Conservation (phyloP, 2,797 vertebrate species). For the Pseudopleuronectes americanus region DNA sequence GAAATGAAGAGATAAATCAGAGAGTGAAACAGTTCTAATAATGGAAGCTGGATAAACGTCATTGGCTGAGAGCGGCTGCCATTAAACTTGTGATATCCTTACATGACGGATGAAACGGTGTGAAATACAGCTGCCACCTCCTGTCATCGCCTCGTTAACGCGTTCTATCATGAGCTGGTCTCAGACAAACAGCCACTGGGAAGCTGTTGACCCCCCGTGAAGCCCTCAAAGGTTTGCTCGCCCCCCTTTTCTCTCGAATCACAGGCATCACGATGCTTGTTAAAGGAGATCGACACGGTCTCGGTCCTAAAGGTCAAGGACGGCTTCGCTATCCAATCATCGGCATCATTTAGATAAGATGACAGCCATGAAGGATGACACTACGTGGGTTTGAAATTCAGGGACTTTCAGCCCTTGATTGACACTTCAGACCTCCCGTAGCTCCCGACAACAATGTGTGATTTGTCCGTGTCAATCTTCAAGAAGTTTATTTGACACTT, state of each 20-base stretch:
- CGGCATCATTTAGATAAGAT: constrained; percentile 45
- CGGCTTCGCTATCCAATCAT: constrained; percentile 59
- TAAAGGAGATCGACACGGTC: constrained; percentile 43
- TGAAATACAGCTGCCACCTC: constrained; percentile 62
- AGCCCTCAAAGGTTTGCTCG: constrained; percentile 20
- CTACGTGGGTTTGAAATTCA: too few species aligned
- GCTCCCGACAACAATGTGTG: too few species aligned
- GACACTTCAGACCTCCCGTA: too few species aligned
- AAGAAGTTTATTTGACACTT: neutral
- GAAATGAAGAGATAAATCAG: constrained; percentile 81
- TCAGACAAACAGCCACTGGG: constrained; percentile 57
- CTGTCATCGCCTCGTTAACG: constrained; percentile 63
- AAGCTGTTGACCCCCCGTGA: constrained; percentile 47
- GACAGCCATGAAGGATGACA: constrained; percentile 43
- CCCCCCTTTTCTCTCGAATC: constrained; percentile 32
- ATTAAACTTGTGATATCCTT: constrained; percentile 71
- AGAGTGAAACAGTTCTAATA: constrained; percentile 74
- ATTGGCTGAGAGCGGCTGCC: constrained; percentile 66
- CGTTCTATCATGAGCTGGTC: constrained; percentile 56
- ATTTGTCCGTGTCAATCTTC: neutral
- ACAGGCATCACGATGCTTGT: constrained; percentile 42
- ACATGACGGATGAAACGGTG: constrained; percentile 70
- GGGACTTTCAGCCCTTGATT: too few species aligned
- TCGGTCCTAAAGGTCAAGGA: constrained; percentile 63
- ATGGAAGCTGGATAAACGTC: constrained; percentile 78